Evolutionary conservation across 2,113 vertebrate species (phyloP).

Genomic region (Oreotragus oreotragus): DNA sequence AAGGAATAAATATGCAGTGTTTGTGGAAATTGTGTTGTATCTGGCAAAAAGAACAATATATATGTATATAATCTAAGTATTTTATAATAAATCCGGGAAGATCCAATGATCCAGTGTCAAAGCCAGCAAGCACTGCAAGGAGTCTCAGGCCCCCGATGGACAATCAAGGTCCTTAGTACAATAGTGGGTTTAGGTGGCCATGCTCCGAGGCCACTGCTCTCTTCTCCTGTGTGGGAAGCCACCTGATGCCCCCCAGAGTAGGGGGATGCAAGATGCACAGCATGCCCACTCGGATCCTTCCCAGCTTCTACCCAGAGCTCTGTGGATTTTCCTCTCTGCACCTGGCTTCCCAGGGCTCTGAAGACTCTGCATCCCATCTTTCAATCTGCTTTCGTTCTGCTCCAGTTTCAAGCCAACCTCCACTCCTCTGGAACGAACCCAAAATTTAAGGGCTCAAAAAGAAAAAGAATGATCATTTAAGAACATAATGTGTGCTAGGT

Average conservation of each 20-base stretch:
- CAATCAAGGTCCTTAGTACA: background rate
- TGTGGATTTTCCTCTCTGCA: background rate
- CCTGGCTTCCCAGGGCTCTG: background rate
- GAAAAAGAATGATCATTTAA: background rate
- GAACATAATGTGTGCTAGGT: background rate
- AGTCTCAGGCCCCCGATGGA: background rate
- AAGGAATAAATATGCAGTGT: slow-evolving; percentile 49
- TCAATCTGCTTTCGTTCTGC: background rate
- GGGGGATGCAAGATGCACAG: accelerated
- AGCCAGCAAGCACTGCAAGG: background rate
- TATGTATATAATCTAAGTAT: slow-evolving; percentile 41
- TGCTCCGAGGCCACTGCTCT: background rate
- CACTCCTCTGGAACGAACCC: background rate
- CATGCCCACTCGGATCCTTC: background rate
- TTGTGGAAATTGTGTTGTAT: slow-evolving; percentile 33
- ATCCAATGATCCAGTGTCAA: background rate
- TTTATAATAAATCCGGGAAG: slow-evolving; percentile 45
- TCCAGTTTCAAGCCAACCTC: background rate
- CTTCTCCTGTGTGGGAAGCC: background rate
- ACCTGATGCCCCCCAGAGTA: background rate
- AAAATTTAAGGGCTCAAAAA: background rate
- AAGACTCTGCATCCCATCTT: background rate
- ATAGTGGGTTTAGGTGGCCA: background rate
- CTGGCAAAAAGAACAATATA: slow-evolving; percentile 37
- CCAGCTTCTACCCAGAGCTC: background rate